phyloP scores from a whole-genome alignment of 2,113 vertebrate genomes.

The Perccottus glenii region DNA sequence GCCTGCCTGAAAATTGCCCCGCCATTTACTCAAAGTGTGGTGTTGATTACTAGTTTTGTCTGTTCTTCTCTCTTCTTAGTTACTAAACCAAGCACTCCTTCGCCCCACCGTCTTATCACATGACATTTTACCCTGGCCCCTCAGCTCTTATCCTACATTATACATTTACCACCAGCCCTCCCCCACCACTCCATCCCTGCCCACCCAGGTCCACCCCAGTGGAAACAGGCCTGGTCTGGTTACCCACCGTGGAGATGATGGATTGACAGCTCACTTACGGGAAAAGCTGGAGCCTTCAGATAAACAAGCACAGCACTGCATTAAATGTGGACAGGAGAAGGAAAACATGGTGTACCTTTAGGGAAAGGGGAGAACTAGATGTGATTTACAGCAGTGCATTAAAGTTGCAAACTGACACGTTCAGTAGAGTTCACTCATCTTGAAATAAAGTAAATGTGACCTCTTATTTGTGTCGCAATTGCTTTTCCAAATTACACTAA shows the following conservation, averaged over 20 bases:
- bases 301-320: conserved; percentile 69
- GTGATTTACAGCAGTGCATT: conserved; percentile 44
- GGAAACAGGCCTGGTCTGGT: conserved; percentile 70
- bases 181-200: conserved; percentile 15
- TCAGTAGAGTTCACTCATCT: conserved; percentile 33
- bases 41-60: too few species aligned
- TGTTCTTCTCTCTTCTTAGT: too few species aligned
- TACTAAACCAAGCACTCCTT: too few species aligned
- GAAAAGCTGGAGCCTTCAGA: conserved; percentile 60
- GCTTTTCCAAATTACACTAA: conserved; percentile 55
- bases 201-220: conserved; percentile 57
- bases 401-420: conserved; percentile 44
- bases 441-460: conserved; percentile 52
- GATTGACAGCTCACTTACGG: conserved; percentile 73
- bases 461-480: conserved; percentile 47
- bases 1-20: too few species aligned
- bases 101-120: conserved; percentile 5
- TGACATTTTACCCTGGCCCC: conserved; percentile 8
- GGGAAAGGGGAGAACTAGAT: conserved; percentile 39
- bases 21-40: too few species aligned
- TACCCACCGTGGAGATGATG: conserved; percentile 73
- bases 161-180: conserved; percentile 2
- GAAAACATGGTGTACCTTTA: conserved; percentile 49
- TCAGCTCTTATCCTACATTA: background rate
- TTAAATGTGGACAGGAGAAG: conserved; percentile 60